Conservation (phyloP, 1,140 invertebrate species). For the Monomorium pharaonis region DNA sequence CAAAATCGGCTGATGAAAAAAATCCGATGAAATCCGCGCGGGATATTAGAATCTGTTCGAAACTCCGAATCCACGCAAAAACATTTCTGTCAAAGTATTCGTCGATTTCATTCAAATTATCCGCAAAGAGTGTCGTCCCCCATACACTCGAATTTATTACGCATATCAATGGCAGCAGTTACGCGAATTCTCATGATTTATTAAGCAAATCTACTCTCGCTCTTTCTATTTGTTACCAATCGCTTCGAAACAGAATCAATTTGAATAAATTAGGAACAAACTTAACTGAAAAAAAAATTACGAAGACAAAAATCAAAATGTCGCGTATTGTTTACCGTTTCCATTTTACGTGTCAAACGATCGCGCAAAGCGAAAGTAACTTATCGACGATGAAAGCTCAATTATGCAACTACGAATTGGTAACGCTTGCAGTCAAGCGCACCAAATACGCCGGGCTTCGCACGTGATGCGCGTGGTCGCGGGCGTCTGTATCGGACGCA, state of each 20-base stretch:
- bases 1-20: conserved; percentile 20
- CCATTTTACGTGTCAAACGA: background rate
- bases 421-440: conserved; percentile 64
- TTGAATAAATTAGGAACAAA: background rate
- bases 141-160: background rate
- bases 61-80: background rate
- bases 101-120: conserved; percentile 28
- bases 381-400: background rate
- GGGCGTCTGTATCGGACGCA: conserved; percentile 47
- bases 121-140: conserved; percentile 2
- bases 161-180: background rate
- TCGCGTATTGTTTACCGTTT: background rate
- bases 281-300: background rate
- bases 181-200: background rate
- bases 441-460: conserved; percentile 27
- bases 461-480: conserved; percentile 53
- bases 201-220: background rate
- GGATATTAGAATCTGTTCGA: conserved; percentile 4
- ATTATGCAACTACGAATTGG: conserved; percentile 48
- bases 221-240: background rate
- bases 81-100: conserved; percentile 8
- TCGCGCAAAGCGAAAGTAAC: conserved; percentile 20
- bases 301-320: background rate
- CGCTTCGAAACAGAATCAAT: background rate
- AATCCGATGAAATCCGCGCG: conserved; percentile 19